Conservation (phyloP, 2,797 vertebrate species). For the Alouatta caraya region DNA sequence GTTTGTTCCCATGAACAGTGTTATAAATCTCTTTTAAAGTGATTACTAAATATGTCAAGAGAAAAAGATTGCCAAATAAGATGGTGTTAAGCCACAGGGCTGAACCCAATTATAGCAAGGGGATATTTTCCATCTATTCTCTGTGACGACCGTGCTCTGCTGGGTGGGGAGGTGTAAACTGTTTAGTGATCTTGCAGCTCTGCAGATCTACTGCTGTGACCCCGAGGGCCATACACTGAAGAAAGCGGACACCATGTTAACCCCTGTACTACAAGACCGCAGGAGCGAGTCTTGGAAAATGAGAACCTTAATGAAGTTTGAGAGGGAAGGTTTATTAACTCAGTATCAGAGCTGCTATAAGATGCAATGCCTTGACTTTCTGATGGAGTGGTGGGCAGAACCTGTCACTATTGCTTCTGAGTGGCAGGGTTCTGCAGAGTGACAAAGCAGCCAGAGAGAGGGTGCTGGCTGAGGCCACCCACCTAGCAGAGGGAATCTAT, state of each 20-base stretch:
- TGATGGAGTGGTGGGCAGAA: conserved; percentile 43
- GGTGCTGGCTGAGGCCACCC: conserved; percentile 38
- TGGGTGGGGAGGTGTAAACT: conserved; percentile 33
- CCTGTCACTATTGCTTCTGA: conserved; percentile 57
- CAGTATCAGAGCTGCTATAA: conserved; percentile 1
- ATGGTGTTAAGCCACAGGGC: conserved; percentile 69
- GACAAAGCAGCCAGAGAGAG: conserved; percentile 16
- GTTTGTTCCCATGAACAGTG: conserved; percentile 57
- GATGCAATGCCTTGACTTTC: conserved; percentile 59
- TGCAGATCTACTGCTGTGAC: conserved; percentile 23
- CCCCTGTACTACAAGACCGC: not conserved
- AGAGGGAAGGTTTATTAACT: conserved; percentile 29
- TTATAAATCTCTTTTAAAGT: conserved; percentile 73
- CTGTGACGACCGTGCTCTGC: not conserved
- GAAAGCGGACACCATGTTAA: conserved; percentile 12
- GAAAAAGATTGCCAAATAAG: conserved; percentile 70
- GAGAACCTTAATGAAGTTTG: conserved; percentile 7
- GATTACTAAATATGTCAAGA: conserved; percentile 76
- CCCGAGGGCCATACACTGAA: not conserved
- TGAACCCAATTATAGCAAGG: conserved; percentile 67
- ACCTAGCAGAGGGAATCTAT: not conserved
- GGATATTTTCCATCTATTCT: conserved; percentile 69
- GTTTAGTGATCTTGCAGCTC: conserved; percentile 9
- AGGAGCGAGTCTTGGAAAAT: conserved; percentile 8
- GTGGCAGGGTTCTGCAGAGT: conserved; percentile 42